phyloP scores from a whole-genome alignment of 30 jellyfish, hydroid and myxozoan species.

The Chrysaora quinquecirrha region DNA sequence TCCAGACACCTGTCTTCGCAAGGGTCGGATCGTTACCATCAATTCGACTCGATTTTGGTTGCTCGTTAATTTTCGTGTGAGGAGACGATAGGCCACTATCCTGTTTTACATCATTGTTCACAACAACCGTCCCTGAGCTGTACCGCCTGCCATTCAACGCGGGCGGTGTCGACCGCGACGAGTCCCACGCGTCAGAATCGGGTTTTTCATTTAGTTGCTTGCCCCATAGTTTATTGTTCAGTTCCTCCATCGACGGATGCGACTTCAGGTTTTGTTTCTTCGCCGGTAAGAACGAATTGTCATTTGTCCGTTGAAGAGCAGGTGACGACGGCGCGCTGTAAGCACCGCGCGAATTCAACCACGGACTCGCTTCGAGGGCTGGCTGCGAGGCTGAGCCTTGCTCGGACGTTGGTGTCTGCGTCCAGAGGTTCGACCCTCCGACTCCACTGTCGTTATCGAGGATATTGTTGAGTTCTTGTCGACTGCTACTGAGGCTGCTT shows the following conservation, averaged over 20 bases:
- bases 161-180: constrained; percentile 74
- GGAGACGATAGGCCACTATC: constrained; percentile 87
- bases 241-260: constrained; percentile 97
- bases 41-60: background rate
- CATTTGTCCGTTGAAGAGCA: constrained; percentile 78
- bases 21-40: constrained; percentile 44
- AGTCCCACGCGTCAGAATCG: constrained; percentile 57
- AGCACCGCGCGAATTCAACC: constrained; percentile 98
- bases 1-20: constrained; percentile 82
- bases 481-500: constrained; percentile 99
- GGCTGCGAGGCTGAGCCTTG: constrained; percentile 80
- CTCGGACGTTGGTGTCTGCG: constrained; percentile 86
- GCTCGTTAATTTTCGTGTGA: constrained; percentile 32
- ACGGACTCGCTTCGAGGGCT: constrained; percentile 81
- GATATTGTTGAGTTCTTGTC: constrained; percentile 89
- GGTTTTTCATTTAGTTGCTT: constrained; percentile 40
- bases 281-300: constrained; percentile 77
- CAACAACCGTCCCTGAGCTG: constrained; percentile 73
- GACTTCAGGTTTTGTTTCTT: constrained; percentile 75
- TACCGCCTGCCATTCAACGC: constrained; percentile 46
- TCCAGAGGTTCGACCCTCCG: constrained; percentile 84
- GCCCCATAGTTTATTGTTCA: constrained; percentile 77
- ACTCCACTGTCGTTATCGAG: constrained; percentile 95
- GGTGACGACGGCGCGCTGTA: constrained; percentile 99
- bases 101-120: constrained; percentile 41